Percentiles rank a stretch among this genome's conserved stretches.
phyloP scores from a whole-genome alignment of 1,140 invertebrate genomes.

The Drosophila nikananu region DNA sequence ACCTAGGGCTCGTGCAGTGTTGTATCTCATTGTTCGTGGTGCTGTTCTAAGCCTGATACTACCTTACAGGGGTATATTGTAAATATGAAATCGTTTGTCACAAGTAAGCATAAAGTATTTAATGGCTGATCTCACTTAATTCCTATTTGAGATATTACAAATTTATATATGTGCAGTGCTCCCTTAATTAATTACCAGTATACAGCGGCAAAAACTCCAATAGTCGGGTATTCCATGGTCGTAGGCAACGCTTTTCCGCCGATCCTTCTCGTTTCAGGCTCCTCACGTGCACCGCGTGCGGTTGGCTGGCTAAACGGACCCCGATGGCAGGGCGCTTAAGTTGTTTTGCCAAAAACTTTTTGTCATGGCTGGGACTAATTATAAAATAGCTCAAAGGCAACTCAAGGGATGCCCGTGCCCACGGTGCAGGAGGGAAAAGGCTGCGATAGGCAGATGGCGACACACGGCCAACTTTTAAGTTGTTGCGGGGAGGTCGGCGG shows the following conservation, averaged over 20 bases:
- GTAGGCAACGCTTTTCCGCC: neutral
- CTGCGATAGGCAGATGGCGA: constrained; percentile 34
- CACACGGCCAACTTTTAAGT: constrained; percentile 65
- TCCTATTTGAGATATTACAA: neutral
- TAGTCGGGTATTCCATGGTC: constrained; percentile 11
- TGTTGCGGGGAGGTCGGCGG: constrained; percentile 8
- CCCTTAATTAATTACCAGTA: neutral
- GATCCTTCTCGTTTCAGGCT: constrained; percentile 19
- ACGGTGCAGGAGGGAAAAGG: constrained; percentile 3
- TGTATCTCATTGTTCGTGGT: constrained; percentile 47
- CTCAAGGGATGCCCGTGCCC: constrained; percentile 52
- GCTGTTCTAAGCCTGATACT: neutral
- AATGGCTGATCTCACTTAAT: neutral
- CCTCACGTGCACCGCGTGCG: constrained; percentile 65
- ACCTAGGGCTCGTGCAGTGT: constrained; percentile 14
- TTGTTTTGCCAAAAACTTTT: constrained; percentile 81
- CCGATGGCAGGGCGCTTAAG: constrained; percentile 62
- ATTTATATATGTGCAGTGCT: neutral
- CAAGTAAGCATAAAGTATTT: neutral
- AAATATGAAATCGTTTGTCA: neutral
- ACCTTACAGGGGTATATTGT: neutral
- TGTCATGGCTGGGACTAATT: constrained; percentile 83
- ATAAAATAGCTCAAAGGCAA: constrained; percentile 83
- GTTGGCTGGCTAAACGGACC: constrained; percentile 69
- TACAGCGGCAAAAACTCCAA: neutral